A percentile compares a stretch with the other conserved stretches of the same genome.
These are phyloP conservation scores for Drosophila takahashii DNA, from an alignment of 1,140 invertebrate genomes.

Conservation along the genomic window DNA sequence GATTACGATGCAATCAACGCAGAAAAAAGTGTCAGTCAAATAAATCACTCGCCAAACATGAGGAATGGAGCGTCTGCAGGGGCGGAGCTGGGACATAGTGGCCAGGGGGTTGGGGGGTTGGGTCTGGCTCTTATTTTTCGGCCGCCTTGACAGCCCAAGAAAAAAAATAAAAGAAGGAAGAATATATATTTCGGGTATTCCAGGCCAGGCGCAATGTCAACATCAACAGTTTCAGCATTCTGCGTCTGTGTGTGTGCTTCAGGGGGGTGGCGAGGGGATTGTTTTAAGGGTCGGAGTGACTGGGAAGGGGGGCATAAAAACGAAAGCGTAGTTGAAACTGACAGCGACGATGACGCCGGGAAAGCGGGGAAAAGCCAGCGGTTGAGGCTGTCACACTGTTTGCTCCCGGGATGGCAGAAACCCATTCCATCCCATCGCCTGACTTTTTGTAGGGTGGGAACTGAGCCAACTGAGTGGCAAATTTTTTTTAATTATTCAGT, in stretches of 20 bases:
- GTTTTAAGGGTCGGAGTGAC: slow-evolving; percentile 20
- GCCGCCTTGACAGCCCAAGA: slow-evolving; percentile 42
- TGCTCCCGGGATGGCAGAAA: slow-evolving; percentile 37
- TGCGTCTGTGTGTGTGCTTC: slow-evolving; percentile 13
- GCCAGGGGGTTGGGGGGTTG: not conserved
- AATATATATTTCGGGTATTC: slow-evolving; percentile 65
- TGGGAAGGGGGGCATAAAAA: slow-evolving; percentile 28
- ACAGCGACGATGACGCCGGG: slow-evolving; percentile 58
- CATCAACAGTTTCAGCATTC: slow-evolving; percentile 49
- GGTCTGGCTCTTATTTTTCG: slow-evolving; percentile 38
- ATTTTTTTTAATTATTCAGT: slow-evolving; percentile 78
- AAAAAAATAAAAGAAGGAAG: slow-evolving; percentile 21
- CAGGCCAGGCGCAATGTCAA: slow-evolving; percentile 67
- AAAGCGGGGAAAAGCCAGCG: slow-evolving; percentile 22
- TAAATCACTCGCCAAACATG: slow-evolving; percentile 82
- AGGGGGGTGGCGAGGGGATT: not conserved
- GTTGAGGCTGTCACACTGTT: slow-evolving; percentile 65
- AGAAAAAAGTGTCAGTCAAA: slow-evolving; percentile 84
- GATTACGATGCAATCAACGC: slow-evolving; percentile 84
- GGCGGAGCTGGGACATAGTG: not conserved
- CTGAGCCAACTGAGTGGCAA: slow-evolving; percentile 48
- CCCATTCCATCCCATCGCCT: not conserved
- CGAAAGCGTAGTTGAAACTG: slow-evolving; percentile 76
- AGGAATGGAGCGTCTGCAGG: slow-evolving; percentile 47
- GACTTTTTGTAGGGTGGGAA: slow-evolving; percentile 18